Base-by-base conservation (phyloP, 2,113 vertebrate species). In the Vanacampus margaritifer region DNA sequence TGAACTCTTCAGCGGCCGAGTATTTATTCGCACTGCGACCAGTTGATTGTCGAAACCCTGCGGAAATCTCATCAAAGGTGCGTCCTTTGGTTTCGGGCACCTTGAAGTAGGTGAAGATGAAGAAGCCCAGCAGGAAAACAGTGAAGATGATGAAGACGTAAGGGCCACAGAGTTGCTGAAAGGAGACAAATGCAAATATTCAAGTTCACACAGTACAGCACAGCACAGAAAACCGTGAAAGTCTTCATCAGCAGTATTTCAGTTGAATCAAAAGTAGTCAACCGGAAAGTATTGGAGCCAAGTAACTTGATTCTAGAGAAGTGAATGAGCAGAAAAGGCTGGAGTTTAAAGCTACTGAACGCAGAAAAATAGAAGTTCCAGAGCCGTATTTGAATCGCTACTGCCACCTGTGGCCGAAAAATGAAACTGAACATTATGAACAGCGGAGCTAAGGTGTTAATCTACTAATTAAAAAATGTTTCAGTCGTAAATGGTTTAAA, bases 141-240 rank as follows among this genome's bases (percentile, higher is more conserved):
- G 89, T 95, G 91, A 98, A 98, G 91, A 98, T 96, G 86, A 98
- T 91, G 92, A 98, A 98, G 88, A 97, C 95, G 0, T 95, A 98
- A 0, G 95, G 92, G 3, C 95, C 95, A 0, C 93, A 95, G 50
- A 95, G 86, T 94, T 93, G 90, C 96, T 98, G 89, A 16, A 80
- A 70, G 54, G 71, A 79, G 53, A 67, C 24, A 23, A 74, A 11
- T 6, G 14, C 21, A 39, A 35, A 37, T 59, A 19, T 57, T 28
- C 6, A 57, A 57, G 54, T 28, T 57, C 5, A 6, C n/a, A n/a
- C 1, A 53, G 43, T 6, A 45, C 43, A 17, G 43, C 43, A 45
- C 43, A 45, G 43, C 21, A 48, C 8, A 48, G 46, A 48, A 6
- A n/a, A n/a, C n/a, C n/a, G n/a, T 48, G 19, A 21, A 16, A 5